A percentile compares a stretch with the other conserved stretches of the same genome.
Evolutionary conservation across 1,140 invertebrate species (phyloP).

Genomic region (Drosophila cardini): DNA sequence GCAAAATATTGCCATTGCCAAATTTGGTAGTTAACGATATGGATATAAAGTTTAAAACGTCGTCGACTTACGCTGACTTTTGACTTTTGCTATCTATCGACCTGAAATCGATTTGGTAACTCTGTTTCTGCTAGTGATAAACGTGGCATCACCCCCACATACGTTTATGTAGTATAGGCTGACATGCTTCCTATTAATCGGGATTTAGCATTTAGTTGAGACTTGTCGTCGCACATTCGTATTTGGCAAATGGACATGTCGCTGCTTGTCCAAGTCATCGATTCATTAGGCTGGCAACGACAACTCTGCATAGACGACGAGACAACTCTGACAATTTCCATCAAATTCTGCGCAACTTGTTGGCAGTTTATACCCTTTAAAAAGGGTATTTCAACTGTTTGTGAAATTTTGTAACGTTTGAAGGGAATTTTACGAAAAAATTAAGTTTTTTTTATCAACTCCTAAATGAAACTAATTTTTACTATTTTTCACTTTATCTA

Average conservation of each 20-base stretch:
- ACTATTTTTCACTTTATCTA: too few species aligned
- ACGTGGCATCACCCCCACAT: constrained; percentile 41
- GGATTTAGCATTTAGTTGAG: constrained; percentile 70
- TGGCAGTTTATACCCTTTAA: constrained; percentile 25
- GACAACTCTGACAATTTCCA: constrained; percentile 80
- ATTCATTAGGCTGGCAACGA: constrained; percentile 70
- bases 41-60: constrained; percentile 43
- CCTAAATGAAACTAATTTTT: too few species aligned
- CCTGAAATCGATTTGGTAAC: constrained; percentile 30
- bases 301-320: constrained; percentile 37
- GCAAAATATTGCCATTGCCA: constrained; percentile 76
- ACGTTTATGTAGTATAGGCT: not conserved
- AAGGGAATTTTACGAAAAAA: too few species aligned
- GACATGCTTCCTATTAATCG: constrained; percentile 68
- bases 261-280: constrained; percentile 54
- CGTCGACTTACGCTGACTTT: constrained; percentile 53
- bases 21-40: constrained; percentile 66
- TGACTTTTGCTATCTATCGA: constrained; percentile 71
- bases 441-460: too few species aligned
- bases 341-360: constrained; percentile 63
- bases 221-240: constrained; percentile 68
- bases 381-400: not conserved
- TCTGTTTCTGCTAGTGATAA: constrained; percentile 8
- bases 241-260: constrained; percentile 64
- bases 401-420: too few species aligned